Evolutionary conservation across 2,888 invertebrate genomes (phyloP).

Genomic region (Sthenelais limicola): DNA sequence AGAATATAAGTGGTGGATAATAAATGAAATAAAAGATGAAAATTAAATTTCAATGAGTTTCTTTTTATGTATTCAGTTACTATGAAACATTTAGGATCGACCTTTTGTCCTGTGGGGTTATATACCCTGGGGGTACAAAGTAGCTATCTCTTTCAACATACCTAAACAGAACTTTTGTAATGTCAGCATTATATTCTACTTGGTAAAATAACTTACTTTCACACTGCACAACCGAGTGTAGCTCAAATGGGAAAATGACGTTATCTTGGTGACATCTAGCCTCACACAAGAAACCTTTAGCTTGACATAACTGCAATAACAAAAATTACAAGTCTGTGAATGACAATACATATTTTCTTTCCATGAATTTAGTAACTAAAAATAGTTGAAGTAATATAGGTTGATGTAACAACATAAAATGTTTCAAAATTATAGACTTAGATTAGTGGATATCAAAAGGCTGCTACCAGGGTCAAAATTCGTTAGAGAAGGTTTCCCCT

Average conservation of each 20-base stretch:
- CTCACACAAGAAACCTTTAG: constrained; percentile 71
- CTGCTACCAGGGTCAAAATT: too few relatives aligned
- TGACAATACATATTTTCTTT: background rate
- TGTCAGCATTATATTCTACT: background rate
- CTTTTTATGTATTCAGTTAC: background rate
- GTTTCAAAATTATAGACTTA: too few relatives aligned
- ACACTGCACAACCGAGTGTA: constrained; percentile 63
- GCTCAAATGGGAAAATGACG: constrained; percentile 70
- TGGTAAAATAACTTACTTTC: constrained; percentile 55
- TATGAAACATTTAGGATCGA: too few relatives aligned
- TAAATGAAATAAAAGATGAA: too few relatives aligned
- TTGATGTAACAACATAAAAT: too few relatives aligned
- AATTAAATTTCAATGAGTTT: background rate
- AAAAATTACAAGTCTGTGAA: background rate
- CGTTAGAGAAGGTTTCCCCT: too few relatives aligned
- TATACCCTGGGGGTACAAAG: too few relatives aligned
- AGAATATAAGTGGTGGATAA: background rate
- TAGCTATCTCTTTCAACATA: too few relatives aligned
- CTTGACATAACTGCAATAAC: constrained; percentile 66
- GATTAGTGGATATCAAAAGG: too few relatives aligned
- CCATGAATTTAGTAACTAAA: too few relatives aligned
- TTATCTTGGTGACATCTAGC: constrained; percentile 66
- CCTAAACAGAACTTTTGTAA: background rate
- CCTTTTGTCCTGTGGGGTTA: too few relatives aligned
- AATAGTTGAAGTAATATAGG: too few relatives aligned